Evolutionary conservation across 2,888 invertebrate genomes (phyloP).

Genomic region (Teleiodes luculella): DNA sequence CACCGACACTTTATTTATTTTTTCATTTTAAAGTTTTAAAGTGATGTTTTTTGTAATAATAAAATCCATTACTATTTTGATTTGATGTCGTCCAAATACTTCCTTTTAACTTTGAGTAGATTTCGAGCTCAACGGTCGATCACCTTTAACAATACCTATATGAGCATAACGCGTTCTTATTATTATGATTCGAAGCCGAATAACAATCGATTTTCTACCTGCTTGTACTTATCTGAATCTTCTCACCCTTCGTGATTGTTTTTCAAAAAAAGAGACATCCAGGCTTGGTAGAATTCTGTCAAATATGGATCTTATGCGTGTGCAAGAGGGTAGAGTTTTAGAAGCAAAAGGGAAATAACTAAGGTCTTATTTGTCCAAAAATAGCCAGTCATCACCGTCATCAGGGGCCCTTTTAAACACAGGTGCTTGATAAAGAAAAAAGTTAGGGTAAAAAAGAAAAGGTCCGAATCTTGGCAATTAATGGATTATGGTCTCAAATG

Average conservation of each 20-base stretch:
- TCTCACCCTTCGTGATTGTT: conserved; percentile 9
- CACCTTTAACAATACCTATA: conserved; percentile 8
- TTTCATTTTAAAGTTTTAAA: too few relatives aligned
- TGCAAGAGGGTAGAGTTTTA: neutral
- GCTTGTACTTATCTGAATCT: conserved; percentile 5
- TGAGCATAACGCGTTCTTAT: conserved; percentile 9
- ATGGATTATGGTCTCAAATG: conserved; percentile 56
- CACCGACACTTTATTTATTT: too few relatives aligned
- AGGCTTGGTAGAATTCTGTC: neutral
- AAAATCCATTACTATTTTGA: too few relatives aligned
- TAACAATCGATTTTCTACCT: conserved; percentile 19
- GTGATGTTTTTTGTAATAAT: too few relatives aligned
- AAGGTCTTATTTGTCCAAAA: conserved; percentile 46
- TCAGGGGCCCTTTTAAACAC: conserved; percentile 54
- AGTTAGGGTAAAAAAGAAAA: conserved; percentile 39
- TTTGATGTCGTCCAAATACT: too few relatives aligned
- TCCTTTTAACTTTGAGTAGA: too few relatives aligned
- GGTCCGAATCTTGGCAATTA: conserved; percentile 59
- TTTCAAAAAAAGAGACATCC: neutral
- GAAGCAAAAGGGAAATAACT: neutral
- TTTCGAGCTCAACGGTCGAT: neutral
- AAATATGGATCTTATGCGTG: neutral
- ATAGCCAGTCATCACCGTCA: conserved; percentile 68
- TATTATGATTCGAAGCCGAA: conserved; percentile 12
- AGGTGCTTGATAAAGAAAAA: conserved; percentile 50